Base-by-base conservation (phyloP, 1,140 invertebrate genomes). In the Drosophila miranda region DNA sequence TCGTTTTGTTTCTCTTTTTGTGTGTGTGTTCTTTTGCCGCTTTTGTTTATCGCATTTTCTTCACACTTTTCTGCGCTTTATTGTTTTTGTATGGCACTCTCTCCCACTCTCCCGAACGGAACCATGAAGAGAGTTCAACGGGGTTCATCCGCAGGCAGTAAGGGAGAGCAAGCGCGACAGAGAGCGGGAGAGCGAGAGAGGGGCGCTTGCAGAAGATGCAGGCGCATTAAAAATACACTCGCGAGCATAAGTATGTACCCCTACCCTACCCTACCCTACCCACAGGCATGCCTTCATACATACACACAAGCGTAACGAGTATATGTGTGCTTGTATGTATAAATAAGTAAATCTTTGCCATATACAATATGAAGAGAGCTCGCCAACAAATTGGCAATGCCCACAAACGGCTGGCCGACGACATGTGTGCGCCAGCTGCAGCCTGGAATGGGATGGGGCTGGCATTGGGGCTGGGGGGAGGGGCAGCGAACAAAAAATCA, bases 401-500 rank as follows among this genome's bases (percentile, higher is more conserved):
- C 50, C 42, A 66, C 57, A 61, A 74, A 74, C 58, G 51, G 64
- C 51, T 57, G 50, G 59, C 55, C 46, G 75, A 77, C 52, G 67
- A 86, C 80, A 84, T 84, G 63, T 84, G 80, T 80, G 72, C 80
- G 66, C 64, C 80, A 84, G 72, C 80, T 86, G 80, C 53, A 38
- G 11, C 34, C 34, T 68, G 64, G 64, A 63, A 48, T 56, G 46
- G 42, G 64, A 41, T 41, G 43, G 30, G 16, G 11, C 19, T 16
- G 26, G 62, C 26, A 62, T 16, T 48, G 23, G n/a, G 13, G 30
- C 6, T 21, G 11, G 48, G 42, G 11, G 43, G 16, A 11, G 50
- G 16, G 21, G 21, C 44, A 46, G 45, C 45, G 21, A 13, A 38
- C 30, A 44, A 70, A 70, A 70, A 69, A 68, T 69, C 13, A 54